Conservation (phyloP, 2,888 invertebrate species). For the Ichneumoninae sp. region DNA sequence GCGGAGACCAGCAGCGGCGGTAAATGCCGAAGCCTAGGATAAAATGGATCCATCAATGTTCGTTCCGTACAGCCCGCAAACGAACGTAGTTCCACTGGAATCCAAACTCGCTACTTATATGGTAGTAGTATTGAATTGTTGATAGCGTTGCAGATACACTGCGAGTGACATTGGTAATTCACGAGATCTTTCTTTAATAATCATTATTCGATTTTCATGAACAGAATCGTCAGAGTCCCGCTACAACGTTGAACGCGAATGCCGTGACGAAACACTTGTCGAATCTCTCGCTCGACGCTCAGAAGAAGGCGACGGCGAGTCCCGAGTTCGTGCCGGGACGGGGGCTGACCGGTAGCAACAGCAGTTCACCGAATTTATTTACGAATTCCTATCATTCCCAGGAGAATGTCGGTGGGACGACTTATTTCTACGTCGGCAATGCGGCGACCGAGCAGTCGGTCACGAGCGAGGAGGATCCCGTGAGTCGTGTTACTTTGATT, state of each 20-base stretch:
- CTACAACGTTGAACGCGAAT: slow-evolving; percentile 76
- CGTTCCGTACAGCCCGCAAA: slow-evolving; percentile 87
- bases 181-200: background rate
- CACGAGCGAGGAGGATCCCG: slow-evolving; percentile 79
- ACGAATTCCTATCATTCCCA: slow-evolving; percentile 85
- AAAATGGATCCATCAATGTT: slow-evolving; percentile 91
- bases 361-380: slow-evolving; percentile 81
- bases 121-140: slow-evolving; percentile 85
- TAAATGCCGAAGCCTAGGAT: slow-evolving; percentile 82
- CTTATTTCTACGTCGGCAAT: slow-evolving; percentile 94
- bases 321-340: slow-evolving; percentile 82
- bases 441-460: slow-evolving; percentile 76
- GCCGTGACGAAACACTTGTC: slow-evolving; percentile 82
- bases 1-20: slow-evolving; percentile 64
- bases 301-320: slow-evolving; percentile 79
- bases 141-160: background rate
- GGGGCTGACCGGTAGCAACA: slow-evolving; percentile 80
- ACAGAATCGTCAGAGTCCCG: slow-evolving; percentile 82
- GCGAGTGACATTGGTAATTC: background rate
- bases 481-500: slow-evolving; percentile 66
- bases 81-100: slow-evolving; percentile 92
- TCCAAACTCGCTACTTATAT: slow-evolving; percentile 94
- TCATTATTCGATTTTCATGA: background rate
- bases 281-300: slow-evolving; percentile 81
- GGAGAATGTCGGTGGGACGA: slow-evolving; percentile 97